Percentiles rank a stretch among this genome's conserved stretches.
These are phyloP conservation scores for Ferrisia virgata DNA, from an alignment of 2,888 invertebrate species.

Conservation along the genomic window DNA sequence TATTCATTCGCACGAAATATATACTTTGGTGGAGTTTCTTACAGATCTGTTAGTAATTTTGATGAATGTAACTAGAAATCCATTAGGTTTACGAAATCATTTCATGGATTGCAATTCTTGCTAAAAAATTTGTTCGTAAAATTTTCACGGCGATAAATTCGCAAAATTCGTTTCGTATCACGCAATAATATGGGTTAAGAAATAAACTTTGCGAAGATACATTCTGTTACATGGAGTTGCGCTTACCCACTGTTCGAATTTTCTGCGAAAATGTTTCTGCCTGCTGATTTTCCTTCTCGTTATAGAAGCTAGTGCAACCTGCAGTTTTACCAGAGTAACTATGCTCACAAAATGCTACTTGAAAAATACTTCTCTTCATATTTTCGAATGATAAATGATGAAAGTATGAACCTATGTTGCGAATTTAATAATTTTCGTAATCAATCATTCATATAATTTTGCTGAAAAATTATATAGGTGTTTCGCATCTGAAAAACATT, in stretches of 20 bases:
- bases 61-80: background rate
- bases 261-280: background rate
- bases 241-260: background rate
- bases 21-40: background rate
- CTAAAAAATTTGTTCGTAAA: too few species aligned
- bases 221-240: background rate
- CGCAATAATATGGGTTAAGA: background rate
- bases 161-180: background rate
- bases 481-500: background rate
- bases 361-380: background rate
- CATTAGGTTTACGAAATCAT: background rate
- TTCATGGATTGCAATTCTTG: too few species aligned
- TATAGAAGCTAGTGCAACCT: background rate
- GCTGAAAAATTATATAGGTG: background rate
- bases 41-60: background rate
- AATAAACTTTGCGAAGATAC: background rate
- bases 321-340: background rate
- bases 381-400: background rate
- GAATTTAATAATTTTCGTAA: background rate
- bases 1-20: background rate
- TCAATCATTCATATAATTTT: background rate
- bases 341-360: background rate
- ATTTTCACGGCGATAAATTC: too few species aligned
- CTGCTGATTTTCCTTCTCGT: background rate
- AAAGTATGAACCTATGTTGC: background rate